Base-by-base conservation (phyloP, 2,888 invertebrate species). In the Trypoxylon attenuatum region DNA sequence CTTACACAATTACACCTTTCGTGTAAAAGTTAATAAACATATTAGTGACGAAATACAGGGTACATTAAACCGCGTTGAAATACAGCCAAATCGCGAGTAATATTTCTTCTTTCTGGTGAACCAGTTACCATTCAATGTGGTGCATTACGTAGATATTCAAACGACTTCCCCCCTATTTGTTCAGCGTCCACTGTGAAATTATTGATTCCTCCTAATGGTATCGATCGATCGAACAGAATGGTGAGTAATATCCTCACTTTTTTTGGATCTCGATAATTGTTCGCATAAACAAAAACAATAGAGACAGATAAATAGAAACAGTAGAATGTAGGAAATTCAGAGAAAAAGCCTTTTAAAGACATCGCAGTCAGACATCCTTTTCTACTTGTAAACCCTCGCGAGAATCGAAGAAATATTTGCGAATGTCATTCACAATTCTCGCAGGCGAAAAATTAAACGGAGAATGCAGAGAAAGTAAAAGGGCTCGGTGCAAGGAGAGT, bases 81-180 rank as follows among this genome's bases (percentile, higher is more conserved):
- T 67, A 75, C 70, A 49, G 65, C 33, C 66, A 55, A 46, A 55
- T 53, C 39, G 42, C 68, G 45, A 64, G 62, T 65, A 73, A 75
- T 75, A 75, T 75, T 73, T 73, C 71, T 74, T 71, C 70, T 61
- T 75, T 56, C 46, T 46, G 50, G 64, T 68, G 67, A 73, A 75
- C 62, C 72, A 56, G 72, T 72, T 57, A 47, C 56, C 52, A 16
- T 49, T 33, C 61, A 58, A 61, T 47, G 66, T 50, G 66, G 21
- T 39, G 18, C 5, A 38, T 50, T 46, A 27, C 52, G 43, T 18
- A 23, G 27, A 29, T 49, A 56, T 57, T 66, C 54, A 66, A 65
- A 65, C 51, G 58, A 33, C 55, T 61, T 41, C n/a, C n/a, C 41
- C 55, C 43, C 56, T 65, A 53, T 69, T 62, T 69, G 61, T 58